Evolutionary conservation across 1,140 invertebrate genomes (phyloP).

Genomic region (Penaeus indicus): DNA sequence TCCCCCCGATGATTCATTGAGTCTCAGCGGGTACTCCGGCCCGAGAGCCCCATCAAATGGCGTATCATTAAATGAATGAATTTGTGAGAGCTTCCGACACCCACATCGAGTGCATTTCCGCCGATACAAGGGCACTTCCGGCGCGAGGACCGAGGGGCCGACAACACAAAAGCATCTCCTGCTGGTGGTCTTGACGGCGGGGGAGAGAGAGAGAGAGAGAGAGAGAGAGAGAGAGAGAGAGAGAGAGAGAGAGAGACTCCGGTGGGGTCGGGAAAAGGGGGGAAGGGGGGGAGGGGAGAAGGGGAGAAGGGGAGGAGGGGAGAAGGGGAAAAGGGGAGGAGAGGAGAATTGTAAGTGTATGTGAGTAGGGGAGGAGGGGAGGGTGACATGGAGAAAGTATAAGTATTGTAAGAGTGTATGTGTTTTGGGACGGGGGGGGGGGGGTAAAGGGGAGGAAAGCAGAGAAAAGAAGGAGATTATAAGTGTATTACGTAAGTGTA

Average conservation of each 20-base stretch:
- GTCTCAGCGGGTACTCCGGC: not conserved
- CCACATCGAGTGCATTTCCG: slow-evolving; percentile 44
- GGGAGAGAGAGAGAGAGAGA: not conserved
- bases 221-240: not conserved
- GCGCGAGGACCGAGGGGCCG: not conserved
- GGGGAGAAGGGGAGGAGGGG: not conserved
- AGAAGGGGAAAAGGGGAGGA: not conserved
- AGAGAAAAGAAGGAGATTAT: too few relatives aligned
- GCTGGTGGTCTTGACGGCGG: too few relatives aligned
- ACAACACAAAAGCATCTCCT: too few relatives aligned
- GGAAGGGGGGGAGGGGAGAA: not conserved
- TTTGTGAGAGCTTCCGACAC: slow-evolving; percentile 49
- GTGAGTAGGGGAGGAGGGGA: not conserved
- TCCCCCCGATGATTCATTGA: not conserved
- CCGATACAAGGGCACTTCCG: slow-evolving; percentile 33
- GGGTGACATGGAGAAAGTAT: not conserved
- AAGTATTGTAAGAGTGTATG: not conserved
- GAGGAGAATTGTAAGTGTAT: not conserved
- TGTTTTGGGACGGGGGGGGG: not conserved
- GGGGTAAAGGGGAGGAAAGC: too few relatives aligned
- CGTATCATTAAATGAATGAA: slow-evolving; percentile 59
- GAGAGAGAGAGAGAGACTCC: not conserved
- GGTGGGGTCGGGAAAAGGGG: not conserved
- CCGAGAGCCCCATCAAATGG: slow-evolving; percentile 39
- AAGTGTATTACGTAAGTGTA: not conserved